Percentiles rank a stretch among this genome's conserved stretches.
These are phyloP conservation scores for Ciconia maguari DNA, from an alignment of 2,113 vertebrate species.

Conservation along the genomic window DNA sequence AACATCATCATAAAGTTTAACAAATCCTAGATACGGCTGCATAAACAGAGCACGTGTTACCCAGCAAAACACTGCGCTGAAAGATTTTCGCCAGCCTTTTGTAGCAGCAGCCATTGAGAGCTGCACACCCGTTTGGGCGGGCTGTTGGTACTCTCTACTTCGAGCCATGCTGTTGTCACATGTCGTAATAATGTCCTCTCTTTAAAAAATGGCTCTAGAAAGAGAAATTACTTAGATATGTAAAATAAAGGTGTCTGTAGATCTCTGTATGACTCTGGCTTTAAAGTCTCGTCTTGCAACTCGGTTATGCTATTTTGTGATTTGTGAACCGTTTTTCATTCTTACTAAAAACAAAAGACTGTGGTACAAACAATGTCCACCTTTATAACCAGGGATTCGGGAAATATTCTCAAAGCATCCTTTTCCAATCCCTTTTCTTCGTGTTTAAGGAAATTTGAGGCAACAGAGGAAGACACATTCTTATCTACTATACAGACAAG, in stretches of 20 bases:
- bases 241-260: not conserved
- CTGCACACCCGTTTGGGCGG: not conserved
- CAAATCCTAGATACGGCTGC: not conserved
- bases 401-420: not conserved
- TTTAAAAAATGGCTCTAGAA: not conserved
- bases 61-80: not conserved
- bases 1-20: not conserved
- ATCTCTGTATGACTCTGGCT: not conserved
- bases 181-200: no score
- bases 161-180: rapidly evolving
- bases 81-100: rapidly evolving
- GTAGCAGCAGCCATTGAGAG: no score
- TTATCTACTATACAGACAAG: not conserved
- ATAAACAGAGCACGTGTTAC: not conserved
- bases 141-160: not conserved
- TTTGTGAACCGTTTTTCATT: not conserved
- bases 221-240: not conserved
- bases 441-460: not conserved
- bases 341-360: not conserved
- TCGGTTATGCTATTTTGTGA: rapidly evolving
- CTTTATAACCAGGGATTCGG: no score
- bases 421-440: not conserved
- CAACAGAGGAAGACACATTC: not conserved
- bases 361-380: rapidly evolving
- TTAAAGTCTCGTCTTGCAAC: not conserved